Conservation (phyloP, 30 jellyfish, hydroid and myxozoan species). For the Catostylus mosaicus region DNA sequence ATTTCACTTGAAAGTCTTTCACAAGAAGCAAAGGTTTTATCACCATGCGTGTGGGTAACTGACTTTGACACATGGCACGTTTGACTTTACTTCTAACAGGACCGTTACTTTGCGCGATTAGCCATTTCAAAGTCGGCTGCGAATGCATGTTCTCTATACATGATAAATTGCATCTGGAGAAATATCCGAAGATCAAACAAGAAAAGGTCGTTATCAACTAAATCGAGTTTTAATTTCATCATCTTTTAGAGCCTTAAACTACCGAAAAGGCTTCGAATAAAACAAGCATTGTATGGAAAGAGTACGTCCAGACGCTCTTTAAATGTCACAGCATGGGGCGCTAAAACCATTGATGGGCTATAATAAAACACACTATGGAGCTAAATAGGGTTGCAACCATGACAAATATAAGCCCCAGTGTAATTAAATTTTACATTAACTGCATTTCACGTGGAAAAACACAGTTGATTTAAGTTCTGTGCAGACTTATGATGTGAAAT, state of each 20-base stretch:
- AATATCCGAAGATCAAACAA: not conserved
- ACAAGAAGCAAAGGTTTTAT: too few relatives aligned
- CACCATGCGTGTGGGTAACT: too few relatives aligned
- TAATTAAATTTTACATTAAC: not conserved
- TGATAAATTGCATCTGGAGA: not conserved
- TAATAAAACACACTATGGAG: not conserved
- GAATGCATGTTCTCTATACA: not conserved
- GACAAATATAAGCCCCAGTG: not conserved
- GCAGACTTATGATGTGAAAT: not conserved
- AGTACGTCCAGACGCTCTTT: conserved; percentile 12
- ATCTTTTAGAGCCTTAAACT: not conserved
- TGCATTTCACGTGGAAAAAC: not conserved
- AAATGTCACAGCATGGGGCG: conserved; percentile 12
- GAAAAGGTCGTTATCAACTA: not conserved
- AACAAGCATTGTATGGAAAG: not conserved
- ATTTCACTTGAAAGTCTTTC: too few relatives aligned
- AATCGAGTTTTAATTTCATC: conserved; percentile 14
- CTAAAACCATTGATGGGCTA: conserved; percentile 22
- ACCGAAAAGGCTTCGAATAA: not conserved
- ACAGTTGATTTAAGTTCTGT: not conserved
- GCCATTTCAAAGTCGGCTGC: not conserved
- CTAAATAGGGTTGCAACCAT: not conserved
- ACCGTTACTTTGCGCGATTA: not conserved
- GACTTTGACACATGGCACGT: too few relatives aligned
- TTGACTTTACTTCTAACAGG: too few relatives aligned